Percentiles rank a stretch among this genome's conserved stretches.
Conservation (phyloP, 2,888 invertebrate species). For the Pseudanteris insignis region DNA sequence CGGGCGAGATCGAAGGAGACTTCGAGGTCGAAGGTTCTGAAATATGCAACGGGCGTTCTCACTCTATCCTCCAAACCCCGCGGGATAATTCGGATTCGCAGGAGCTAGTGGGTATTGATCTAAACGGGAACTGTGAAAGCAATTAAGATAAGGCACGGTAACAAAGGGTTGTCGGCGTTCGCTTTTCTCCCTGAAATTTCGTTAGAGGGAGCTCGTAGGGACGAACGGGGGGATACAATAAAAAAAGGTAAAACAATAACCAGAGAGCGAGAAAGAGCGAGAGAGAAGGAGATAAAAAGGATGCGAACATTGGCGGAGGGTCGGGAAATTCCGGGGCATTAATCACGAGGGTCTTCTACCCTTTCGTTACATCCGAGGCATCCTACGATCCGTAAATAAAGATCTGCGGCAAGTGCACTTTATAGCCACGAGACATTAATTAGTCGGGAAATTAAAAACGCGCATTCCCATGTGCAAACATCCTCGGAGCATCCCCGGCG, state of each 20-base stretch:
- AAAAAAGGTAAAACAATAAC: too few relatives aligned
- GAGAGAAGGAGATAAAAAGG: conserved; percentile 36
- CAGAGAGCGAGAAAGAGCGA: too few relatives aligned
- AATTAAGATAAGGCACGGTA: conserved; percentile 65
- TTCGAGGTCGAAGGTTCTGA: conserved; percentile 38
- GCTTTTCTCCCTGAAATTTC: conserved; percentile 53
- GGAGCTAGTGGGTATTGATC: conserved; percentile 59
- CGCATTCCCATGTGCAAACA: conserved; percentile 12
- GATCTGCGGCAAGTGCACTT: conserved; percentile 38
- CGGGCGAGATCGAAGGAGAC: conserved; percentile 25
- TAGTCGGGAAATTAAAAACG: conserved; percentile 31
- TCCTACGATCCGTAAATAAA: conserved; percentile 37
- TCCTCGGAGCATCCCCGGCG: too few relatives aligned
- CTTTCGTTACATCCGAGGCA: conserved; percentile 40
- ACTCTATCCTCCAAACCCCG: too few relatives aligned
- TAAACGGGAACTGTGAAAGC: conserved; percentile 64
- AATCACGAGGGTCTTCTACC: conserved; percentile 48
- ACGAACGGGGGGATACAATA: too few relatives aligned
- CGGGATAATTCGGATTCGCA: conserved; percentile 56
- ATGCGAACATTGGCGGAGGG: conserved; percentile 30
- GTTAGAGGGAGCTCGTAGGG: too few relatives aligned
- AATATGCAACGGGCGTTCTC: conserved; percentile 47
- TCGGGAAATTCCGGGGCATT: conserved; percentile 47
- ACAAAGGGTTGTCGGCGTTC: conserved; percentile 63
- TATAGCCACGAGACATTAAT: conserved; percentile 36